These are phyloP conservation scores for Ailurus styani DNA, from an alignment of 2,113 vertebrate species.

Conservation along the genomic window DNA sequence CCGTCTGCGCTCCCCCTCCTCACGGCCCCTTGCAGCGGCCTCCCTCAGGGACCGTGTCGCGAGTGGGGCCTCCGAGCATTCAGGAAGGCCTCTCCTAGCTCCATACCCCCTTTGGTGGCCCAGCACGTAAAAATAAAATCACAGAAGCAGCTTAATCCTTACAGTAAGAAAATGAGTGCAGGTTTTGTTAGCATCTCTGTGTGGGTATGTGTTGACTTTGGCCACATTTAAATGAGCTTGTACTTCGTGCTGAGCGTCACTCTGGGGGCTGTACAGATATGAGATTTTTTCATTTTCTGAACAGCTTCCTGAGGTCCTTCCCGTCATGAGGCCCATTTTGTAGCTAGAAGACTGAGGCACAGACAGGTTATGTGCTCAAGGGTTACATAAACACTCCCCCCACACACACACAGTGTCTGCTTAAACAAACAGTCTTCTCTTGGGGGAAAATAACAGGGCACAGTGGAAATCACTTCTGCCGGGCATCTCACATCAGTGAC, in stretches of 20 bases:
- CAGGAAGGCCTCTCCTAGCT: rapidly evolving
- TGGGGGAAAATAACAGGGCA: not conserved
- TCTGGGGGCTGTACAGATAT: not conserved
- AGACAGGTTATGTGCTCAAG: not conserved
- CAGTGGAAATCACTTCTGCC: not conserved
- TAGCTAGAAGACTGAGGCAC: not conserved
- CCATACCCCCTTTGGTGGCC: not conserved
- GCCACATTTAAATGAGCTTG: not conserved
- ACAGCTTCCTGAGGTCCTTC: not conserved
- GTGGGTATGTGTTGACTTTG: not conserved
- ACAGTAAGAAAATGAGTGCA: too few relatives aligned
- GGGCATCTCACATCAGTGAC: not conserved
- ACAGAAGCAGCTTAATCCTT: not conserved
- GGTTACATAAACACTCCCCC: not conserved
- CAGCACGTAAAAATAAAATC: not conserved
- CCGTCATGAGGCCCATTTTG: not conserved
- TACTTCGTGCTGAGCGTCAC: not conserved
- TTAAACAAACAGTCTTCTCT: not conserved
- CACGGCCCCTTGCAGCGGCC: not conserved
- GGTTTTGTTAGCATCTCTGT: not conserved
- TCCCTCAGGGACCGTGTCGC: not conserved
- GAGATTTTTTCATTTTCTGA: not conserved
- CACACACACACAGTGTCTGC: not conserved
- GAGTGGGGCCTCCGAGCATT: not conserved
- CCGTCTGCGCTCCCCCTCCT: not conserved